Base-by-base conservation (phyloP, 2,888 invertebrate species). In the Pseudococcus viburni region DNA sequence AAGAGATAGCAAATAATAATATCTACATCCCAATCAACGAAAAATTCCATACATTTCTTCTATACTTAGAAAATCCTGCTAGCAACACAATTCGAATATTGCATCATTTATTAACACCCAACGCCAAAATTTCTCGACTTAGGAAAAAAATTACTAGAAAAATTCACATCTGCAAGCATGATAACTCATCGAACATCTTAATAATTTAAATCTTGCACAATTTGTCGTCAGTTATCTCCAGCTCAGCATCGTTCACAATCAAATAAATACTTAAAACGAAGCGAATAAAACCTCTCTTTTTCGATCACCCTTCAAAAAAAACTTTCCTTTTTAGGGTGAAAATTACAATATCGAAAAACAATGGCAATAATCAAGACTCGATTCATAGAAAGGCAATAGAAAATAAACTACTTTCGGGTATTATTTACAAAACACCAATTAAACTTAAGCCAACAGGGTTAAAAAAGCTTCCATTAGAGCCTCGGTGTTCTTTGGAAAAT, bases 401-500 rank as follows among this genome's bases (percentile, higher is more conserved):
- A 73, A 73, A 64, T 64, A 73, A 73, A 33, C 73, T 73, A 73
- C 73, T 73, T 73, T 73, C 7, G 73, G 73, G 73, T 73, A 73
- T 33, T 73, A 73, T 73, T 73, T 73, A 73, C 73, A 73, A 73
- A 73, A 73, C 73, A 73, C 73, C 73, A 68, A 68, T 68, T 68
- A 68, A 68, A 68, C 26, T 68, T 73, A 73, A 73, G 73, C 73
- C 73, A 73, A 73, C 33, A 73, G 64, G 64, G 64, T 33, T 83
- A 83, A 83, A 83, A 83, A 46, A 46, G 42, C 42, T 83, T 46
- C 46, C 77, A 77, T 77, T 42, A 77, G 80, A 83, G 46, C 12
- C 64, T 59, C 42, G 42, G 19, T 12, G 73, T 73, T 46, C 46
- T 39, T 83, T 83, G 42, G 46, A 46, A 83, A 83, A 83, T 83